Base-by-base conservation (phyloP, 2,797 vertebrate genomes). In the Erpetoichthys calabaricus region DNA sequence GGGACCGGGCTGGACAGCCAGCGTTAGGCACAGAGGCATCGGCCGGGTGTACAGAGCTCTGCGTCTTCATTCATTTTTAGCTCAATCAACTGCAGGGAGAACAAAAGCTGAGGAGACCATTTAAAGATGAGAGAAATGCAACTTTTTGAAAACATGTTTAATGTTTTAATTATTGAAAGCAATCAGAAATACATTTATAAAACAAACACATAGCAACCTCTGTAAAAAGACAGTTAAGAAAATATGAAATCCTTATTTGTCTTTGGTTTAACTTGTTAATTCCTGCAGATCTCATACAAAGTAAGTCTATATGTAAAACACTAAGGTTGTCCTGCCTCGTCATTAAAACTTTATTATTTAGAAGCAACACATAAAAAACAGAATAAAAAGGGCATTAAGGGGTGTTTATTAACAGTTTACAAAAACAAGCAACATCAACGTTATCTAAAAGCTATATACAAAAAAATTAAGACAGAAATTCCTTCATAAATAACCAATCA, bases 401-500 rank as follows among this genome's bases (percentile, higher is more conserved):
- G 49, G 65, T 61, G 42, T 51, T 63, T 71, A 68, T 68, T 70
- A 67, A 62, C 8, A 73, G 75, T 76, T 51, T 65, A 69, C 65
- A 60, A 62, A 25, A 25, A 55, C 63, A 60, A 42, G 65, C 57
- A 57, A 68, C 65, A 72, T 63, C 66, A 69, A 72, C 42, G n/a
- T 59, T 42, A 9, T 63, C 76, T 72, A 77, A 71, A 67, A 84
- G 47, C 42, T 78, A 77, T 77, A 86, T 79, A 81, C 83, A 86
- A 75, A 85, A 74, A 69, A 87, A 81, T 83, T 92, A 93, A 94
- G 88, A 95, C 82, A 69, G 82, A 80, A 83, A 83, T 74, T 75
- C 75, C 72, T 81, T 82, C 80, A 90, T 93, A 95, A 97, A 96
- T 94, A 96, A 60, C 81, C 90, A 91, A 90, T 90, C 88, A 89